These are phyloP conservation scores for Chlorodrepanis virens DNA, from an alignment of 2,113 vertebrate genomes.

Conservation along the genomic window DNA sequence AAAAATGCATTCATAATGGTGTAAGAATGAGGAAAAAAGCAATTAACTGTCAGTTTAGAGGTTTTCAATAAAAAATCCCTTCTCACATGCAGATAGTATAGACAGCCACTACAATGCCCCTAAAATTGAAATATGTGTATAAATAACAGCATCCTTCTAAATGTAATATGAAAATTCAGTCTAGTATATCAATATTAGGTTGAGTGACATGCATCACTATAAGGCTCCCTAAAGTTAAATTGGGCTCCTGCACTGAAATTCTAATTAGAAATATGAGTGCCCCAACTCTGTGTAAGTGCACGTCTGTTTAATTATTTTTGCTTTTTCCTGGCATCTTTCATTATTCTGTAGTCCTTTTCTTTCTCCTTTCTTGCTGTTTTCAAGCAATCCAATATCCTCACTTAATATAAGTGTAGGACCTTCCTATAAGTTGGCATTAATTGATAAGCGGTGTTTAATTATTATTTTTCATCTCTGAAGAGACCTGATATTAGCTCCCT, in stretches of 20 bases:
- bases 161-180: slow-evolving; percentile 62
- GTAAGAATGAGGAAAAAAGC: slow-evolving; percentile 34
- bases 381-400: slow-evolving; percentile 70
- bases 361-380: slow-evolving; percentile 77
- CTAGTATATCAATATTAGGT: slow-evolving; percentile 54
- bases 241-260: slow-evolving; percentile 77
- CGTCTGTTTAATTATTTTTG: slow-evolving; percentile 78
- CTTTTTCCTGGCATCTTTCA: slow-evolving; percentile 71
- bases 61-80: slow-evolving; percentile 38
- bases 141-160: slow-evolving; percentile 52
- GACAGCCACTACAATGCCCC: slow-evolving; percentile 2
- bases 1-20: not conserved
- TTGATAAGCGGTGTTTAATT: slow-evolving; percentile 81
- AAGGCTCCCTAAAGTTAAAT: slow-evolving; percentile 81
- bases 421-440: slow-evolving; percentile 78
- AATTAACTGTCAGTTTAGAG: slow-evolving; percentile 21
- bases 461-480: slow-evolving; percentile 79
- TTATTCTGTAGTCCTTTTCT: slow-evolving; percentile 69
- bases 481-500: slow-evolving; percentile 75
- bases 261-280: slow-evolving; percentile 79
- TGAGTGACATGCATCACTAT: slow-evolving; percentile 70
- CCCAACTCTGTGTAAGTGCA: slow-evolving; percentile 70
- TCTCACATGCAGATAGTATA: slow-evolving; percentile 32
- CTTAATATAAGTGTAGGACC: slow-evolving; percentile 73
- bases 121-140: slow-evolving; percentile 52